Conservation (phyloP, 1,140 invertebrate species). For the Pteromalus puparum region DNA sequence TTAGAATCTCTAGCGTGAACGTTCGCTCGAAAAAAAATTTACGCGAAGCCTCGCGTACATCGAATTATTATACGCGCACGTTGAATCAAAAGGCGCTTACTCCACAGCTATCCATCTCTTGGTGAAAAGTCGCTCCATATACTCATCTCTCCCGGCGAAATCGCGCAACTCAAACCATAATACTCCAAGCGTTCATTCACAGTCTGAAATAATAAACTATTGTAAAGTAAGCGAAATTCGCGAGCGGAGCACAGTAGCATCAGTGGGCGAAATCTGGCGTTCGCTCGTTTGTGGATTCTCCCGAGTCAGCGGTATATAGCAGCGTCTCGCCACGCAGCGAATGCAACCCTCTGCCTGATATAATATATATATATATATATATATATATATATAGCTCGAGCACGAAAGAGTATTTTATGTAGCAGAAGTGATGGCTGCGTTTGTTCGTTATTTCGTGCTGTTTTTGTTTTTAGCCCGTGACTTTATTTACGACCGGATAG, state of each 20-base stretch:
- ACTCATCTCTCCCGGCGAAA: neutral
- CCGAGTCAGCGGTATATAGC: neutral
- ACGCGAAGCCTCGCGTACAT: neutral
- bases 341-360: too few relatives aligned
- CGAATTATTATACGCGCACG: neutral
- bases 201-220: constrained; percentile 41
- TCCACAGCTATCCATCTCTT: neutral
- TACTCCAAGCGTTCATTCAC: constrained; percentile 14
- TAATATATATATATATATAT: too few relatives aligned
- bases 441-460: constrained; percentile 72
- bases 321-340: neutral
- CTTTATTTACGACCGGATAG: constrained; percentile 74
- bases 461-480: constrained; percentile 70
- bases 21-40: neutral
- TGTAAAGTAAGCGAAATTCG: constrained; percentile 37
- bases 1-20: neutral
- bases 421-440: constrained; percentile 73
- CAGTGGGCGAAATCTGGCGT: neutral
- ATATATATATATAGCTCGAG: too few relatives aligned
- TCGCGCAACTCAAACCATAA: neutral
- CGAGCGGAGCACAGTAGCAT: neutral
- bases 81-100: neutral
- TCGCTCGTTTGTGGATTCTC: constrained; percentile 26
- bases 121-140: neutral
- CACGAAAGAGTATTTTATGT: constrained; percentile 68